Evolutionary conservation across 1,140 invertebrate genomes (phyloP), one percentile per base, ranked within the genome.

Genomic region (Drosophila funebris): DNA sequence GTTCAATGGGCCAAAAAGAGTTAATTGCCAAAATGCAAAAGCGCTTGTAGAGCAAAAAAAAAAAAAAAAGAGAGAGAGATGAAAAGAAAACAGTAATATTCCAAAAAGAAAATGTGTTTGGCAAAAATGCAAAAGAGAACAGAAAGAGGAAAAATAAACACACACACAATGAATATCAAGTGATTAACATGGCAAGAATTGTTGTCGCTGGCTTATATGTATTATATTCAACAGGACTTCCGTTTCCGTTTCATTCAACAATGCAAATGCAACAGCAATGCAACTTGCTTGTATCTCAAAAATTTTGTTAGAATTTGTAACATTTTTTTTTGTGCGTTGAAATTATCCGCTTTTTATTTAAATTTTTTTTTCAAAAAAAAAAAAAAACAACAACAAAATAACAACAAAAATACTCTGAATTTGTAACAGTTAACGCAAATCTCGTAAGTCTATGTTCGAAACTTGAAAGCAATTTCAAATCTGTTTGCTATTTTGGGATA

Each of bases 271-370:
- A 84, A 76, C 48, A 56, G 79, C 82, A 84, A 81, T 73, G 78
- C 77, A 68, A 77, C 52, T 73, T 71, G 68, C 68, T 71, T 66
- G 43, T 64, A 63, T 70, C 73, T 87, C 48, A 56, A 60, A 64
- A 84, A 84, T 81, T 73, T 81, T 68, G 82, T 67, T 73, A 27
- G 44, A 61, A 63, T 77, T 85, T 81, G 63, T 74, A 78, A 82
- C 79, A 82, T 82, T 72, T 75, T 74, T 78, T 66, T 54, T 44
- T 44, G 46, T 52, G 66, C 56, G 48, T 20, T 31, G 29, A 63
- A 63, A 46, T 37, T 6, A 54, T 54, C 41, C 68, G 60, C 43
- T 31, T 56, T 56, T 54, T 48, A 22, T 58, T 39, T 48, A 4
- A 41, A 39, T 14, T 53, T 22, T 48, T 43, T 22, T 14, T 18